Evolutionary conservation across 2,797 vertebrate genomes (phyloP), one percentile per base, ranked within the genome.

Genomic region (Ciconia nigra): DNA sequence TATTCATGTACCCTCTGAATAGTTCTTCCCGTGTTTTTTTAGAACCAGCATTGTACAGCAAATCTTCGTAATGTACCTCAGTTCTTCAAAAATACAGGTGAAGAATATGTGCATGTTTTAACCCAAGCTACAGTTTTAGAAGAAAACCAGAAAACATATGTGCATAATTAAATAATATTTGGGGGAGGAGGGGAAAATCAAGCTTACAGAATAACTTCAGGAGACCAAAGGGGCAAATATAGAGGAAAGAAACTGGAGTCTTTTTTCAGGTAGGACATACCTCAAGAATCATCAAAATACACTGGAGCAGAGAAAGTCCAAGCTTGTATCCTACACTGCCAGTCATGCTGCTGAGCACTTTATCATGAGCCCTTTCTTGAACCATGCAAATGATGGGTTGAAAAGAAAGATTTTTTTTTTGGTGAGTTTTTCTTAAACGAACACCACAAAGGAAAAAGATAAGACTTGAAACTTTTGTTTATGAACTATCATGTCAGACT

Each of bases 281-380:
- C 88, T 89, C 83, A 96, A 79, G 49, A 78, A 37, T 39, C 11
- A 28, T 71, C 13, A 62, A 65, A 93, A 65, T 83, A 83, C 33
- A 87, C 74, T 92, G 95, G 84, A 87, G 26, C 5, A 79, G 59
- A 59, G 55, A 19, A 83, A 69, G 78, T 54, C 51, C 18, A 73
- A 28, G 37, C 15, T 79, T 6, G 5, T 77, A 46, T 58, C 62
- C 44, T 89, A 85, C 79, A 94, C 94, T 97, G 97, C 95, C 97
- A 93, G 95, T 97, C 61, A 55, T 37, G 42, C 72, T 91, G 46
- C 87, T 81, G 89, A 93, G 94, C 92, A 95, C 96, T 96, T 97
- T 94, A 91, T 57, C 17, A 3, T 37, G 59, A 58, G 46, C 54
- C 52, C 15, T 80, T 52, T 49, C 5, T 28, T 31, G 44, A 85